Conservation (phyloP, 2,888 invertebrate genomes). For the Apotomis betuletana region DNA sequence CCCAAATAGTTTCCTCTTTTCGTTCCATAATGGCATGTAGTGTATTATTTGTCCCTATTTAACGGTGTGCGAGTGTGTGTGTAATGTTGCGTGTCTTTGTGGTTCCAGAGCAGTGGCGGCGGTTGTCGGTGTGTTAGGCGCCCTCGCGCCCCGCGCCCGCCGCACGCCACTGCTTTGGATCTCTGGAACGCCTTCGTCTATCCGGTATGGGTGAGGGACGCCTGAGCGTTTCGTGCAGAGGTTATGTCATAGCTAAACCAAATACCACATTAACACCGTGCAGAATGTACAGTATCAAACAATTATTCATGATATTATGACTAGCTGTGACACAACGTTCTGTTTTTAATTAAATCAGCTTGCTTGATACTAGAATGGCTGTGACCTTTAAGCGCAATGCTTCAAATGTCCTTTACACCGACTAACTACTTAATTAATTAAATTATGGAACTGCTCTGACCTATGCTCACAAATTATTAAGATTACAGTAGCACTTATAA, state of each 20-base stretch:
- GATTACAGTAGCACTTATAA: slow-evolving; percentile 10
- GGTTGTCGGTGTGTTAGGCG: slow-evolving; percentile 82
- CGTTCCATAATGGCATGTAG: slow-evolving; percentile 8
- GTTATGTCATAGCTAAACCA: slow-evolving; percentile 29
- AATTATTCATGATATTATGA: neutral
- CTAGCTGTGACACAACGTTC: slow-evolving; percentile 36
- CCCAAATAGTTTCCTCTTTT: neutral
- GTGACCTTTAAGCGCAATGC: slow-evolving; percentile 35
- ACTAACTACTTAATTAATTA: slow-evolving; percentile 11
- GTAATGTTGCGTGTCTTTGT: slow-evolving; percentile 80
- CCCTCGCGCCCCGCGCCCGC: slow-evolving; percentile 86
- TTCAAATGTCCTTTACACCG: slow-evolving; percentile 33
- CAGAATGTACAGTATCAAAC: too few species aligned
- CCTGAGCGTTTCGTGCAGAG: slow-evolving; percentile 59
- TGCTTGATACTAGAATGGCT: slow-evolving; percentile 40
- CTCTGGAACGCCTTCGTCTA: slow-evolving; percentile 86
- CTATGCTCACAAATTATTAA: slow-evolving; percentile 14
- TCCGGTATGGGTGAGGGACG: slow-evolving; percentile 85
- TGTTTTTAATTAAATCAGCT: slow-evolving; percentile 38
- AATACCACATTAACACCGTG: neutral
- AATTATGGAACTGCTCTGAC: slow-evolving; percentile 20
- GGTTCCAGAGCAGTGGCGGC: slow-evolving; percentile 85
- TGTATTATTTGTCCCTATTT: slow-evolving; percentile 41
- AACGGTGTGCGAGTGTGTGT: slow-evolving; percentile 54
- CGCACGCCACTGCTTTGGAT: slow-evolving; percentile 88